phyloP scores from a whole-genome alignment of 2,888 invertebrate species.

The Spisula subtruncata region DNA sequence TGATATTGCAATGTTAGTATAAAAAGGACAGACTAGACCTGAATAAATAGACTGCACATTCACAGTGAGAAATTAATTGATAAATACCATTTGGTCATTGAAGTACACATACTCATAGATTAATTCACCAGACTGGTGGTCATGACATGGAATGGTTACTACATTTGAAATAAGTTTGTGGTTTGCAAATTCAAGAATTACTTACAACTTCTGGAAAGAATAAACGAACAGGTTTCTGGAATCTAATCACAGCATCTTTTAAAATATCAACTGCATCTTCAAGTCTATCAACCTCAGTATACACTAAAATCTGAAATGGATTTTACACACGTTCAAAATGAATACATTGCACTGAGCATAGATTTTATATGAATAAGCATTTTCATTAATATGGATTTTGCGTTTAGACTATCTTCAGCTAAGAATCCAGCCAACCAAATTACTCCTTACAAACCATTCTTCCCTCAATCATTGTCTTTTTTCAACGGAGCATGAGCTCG shows the following conservation, averaged over 20 bases:
- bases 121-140: not conserved
- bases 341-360: not conserved
- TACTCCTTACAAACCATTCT: too few species aligned
- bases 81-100: not conserved
- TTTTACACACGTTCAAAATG: not conserved
- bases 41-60: too few species aligned
- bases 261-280: slow-evolving; percentile 43
- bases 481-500: too few species aligned
- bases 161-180: not conserved
- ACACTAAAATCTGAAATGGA: slow-evolving; percentile 35
- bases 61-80: too few species aligned
- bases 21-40: too few species aligned
- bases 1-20: too few species aligned
- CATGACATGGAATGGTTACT: not conserved
- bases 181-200: not conserved
- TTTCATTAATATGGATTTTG: not conserved
- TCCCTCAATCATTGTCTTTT: too few species aligned
- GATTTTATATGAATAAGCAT: not conserved
- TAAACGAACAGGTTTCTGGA: slow-evolving; percentile 24
- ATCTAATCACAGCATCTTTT: slow-evolving; percentile 28
- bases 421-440: too few species aligned
- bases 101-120: not conserved
- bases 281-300: slow-evolving; percentile 26
- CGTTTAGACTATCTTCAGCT: too few species aligned
- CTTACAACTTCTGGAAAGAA: slow-evolving; percentile 46